phyloP scores from a whole-genome alignment of 2,888 invertebrate genomes.

The Thecophora atra region DNA sequence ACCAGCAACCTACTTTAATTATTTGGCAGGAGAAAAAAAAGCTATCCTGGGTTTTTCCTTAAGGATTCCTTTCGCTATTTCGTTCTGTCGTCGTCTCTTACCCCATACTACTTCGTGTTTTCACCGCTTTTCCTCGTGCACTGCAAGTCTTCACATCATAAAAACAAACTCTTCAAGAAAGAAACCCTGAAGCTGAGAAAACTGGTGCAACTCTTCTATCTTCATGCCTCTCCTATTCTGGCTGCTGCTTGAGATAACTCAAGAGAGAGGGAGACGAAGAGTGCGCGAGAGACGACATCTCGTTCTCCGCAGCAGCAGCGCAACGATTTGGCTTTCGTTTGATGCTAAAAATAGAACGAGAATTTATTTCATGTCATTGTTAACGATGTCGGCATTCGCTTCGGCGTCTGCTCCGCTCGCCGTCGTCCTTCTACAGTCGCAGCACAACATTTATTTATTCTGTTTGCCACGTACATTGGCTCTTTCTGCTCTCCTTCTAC shows the following conservation, averaged over 20 bases:
- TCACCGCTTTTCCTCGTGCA: no score
- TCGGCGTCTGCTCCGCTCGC: neutral
- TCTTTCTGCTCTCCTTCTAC: neutral
- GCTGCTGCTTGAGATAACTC: neutral
- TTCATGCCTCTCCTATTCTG: neutral
- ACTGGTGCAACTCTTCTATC: neutral
- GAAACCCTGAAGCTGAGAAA: no score
- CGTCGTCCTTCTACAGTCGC: constrained; percentile 23
- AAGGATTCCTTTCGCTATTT: no score
- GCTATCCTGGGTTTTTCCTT: no score
- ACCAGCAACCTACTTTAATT: no score
- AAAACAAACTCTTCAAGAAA: no score
- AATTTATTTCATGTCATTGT: constrained; percentile 27
- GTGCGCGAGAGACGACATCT: neutral
- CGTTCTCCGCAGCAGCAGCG: no score
- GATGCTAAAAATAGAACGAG: constrained; percentile 28
- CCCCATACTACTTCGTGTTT: no score
- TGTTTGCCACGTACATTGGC: no score
- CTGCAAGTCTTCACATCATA: no score
- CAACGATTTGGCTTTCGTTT: neutral
- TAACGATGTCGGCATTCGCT: neutral
- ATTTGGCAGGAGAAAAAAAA: no score
- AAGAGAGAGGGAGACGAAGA: neutral
- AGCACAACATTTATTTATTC: neutral
- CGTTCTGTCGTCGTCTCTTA: no score